Conservation (phyloP, 2,113 vertebrate genomes). For the Clarias batrachus region DNA sequence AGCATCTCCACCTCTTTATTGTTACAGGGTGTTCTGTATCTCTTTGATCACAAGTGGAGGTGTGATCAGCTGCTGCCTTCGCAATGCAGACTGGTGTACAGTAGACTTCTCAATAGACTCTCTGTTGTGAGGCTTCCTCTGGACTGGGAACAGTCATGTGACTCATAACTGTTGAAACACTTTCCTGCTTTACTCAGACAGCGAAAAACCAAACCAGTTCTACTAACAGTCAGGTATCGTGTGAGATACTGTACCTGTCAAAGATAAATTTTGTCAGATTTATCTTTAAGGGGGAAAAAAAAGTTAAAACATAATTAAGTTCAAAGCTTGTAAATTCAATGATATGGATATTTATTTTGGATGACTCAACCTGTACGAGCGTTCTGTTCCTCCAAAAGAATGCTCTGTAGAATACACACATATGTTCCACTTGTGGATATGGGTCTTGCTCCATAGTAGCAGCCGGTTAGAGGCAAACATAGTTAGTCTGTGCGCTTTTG, state of each 20-base stretch:
- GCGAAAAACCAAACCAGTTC: background rate
- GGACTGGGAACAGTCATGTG: background rate
- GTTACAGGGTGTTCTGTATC: background rate
- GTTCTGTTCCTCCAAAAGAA: too few relatives aligned
- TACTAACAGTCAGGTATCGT: background rate
- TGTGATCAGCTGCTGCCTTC: background rate
- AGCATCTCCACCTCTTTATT: background rate
- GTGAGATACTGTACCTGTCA: too few relatives aligned
- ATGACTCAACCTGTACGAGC: background rate
- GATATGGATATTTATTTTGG: background rate
- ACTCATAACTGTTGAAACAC: background rate
- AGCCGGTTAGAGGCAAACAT: too few relatives aligned
- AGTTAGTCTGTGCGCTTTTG: too few relatives aligned
- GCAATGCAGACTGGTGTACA: background rate
- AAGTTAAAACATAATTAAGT: too few relatives aligned
- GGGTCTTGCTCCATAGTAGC: too few relatives aligned
- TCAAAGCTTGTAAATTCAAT: too few relatives aligned
- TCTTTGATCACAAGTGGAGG: background rate
- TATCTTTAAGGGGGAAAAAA: too few relatives aligned
- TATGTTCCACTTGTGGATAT: too few relatives aligned
- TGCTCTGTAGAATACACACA: too few relatives aligned
- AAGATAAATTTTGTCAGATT: background rate
- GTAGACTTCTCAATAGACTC: background rate
- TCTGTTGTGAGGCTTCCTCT: background rate
- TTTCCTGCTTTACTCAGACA: background rate